These are phyloP conservation scores for Crypturellus undulatus DNA, from an alignment of 2,113 vertebrate genomes.

Conservation along the genomic window DNA sequence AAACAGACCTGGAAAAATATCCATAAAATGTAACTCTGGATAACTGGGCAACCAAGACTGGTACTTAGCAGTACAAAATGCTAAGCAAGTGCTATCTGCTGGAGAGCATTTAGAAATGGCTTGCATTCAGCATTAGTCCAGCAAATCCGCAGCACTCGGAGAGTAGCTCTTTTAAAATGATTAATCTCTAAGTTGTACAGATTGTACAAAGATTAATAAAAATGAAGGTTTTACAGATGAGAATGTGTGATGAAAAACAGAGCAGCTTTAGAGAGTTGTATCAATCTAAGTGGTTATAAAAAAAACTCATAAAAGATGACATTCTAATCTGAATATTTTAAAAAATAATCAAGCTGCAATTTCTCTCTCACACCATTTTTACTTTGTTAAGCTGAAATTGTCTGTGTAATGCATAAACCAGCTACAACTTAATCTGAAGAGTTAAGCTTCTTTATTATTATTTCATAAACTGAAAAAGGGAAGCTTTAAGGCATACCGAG, in stretches of 20 bases:
- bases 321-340: constrained; percentile 73
- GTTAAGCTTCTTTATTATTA: constrained; percentile 59
- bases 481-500: constrained; percentile 41
- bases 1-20: constrained; percentile 16
- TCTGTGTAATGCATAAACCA: constrained; percentile 51
- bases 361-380: constrained; percentile 70
- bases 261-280: constrained; percentile 76
- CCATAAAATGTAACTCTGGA: constrained; percentile 20
- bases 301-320: constrained; percentile 69
- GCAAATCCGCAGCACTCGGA: constrained; percentile 47
- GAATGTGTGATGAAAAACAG: constrained; percentile 78
- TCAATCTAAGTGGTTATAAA: constrained; percentile 74
- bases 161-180: constrained; percentile 78
- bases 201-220: constrained; percentile 80
- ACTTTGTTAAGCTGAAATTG: constrained; percentile 46
- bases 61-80: neutral
- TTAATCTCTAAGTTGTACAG: constrained; percentile 76
- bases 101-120: neutral
- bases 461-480: constrained; percentile 61
- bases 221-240: constrained; percentile 80
- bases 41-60: constrained; percentile 40
- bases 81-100: neutral
- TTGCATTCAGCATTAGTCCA: constrained; percentile 27
- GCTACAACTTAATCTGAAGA: constrained; percentile 56
- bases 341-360: constrained; percentile 53